A percentile compares a stretch with the other conserved stretches of the same genome.
These are phyloP conservation scores for Megaceryle torquata DNA, from an alignment of 2,113 vertebrate species.

Conservation along the genomic window DNA sequence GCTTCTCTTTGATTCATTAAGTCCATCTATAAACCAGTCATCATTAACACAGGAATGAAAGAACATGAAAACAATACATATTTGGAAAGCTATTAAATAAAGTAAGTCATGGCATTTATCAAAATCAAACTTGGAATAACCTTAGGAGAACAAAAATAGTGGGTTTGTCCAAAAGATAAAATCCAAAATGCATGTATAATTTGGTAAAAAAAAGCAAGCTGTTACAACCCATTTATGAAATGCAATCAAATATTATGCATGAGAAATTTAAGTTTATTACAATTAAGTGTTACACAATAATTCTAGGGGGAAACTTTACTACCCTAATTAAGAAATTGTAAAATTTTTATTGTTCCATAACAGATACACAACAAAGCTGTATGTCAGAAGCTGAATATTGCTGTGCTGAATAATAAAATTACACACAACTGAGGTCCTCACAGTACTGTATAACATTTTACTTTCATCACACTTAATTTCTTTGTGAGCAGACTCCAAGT, in stretches of 20 bases:
- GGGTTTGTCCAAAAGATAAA: neutral
- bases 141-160: neutral
- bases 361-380: neutral
- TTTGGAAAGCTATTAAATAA: neutral
- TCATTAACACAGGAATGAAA: neutral
- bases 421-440: neutral
- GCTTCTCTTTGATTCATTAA: neutral
- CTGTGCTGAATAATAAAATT: neutral
- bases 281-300: neutral
- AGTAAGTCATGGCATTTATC: neutral
- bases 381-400: neutral
- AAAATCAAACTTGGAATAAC: neutral
- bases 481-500: neutral
- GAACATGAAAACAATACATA: neutral
- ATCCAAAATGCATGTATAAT: neutral
- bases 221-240: neutral
- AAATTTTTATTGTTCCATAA: neutral
- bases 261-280: neutral
- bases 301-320: neutral
- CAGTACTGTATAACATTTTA: neutral
- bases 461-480: neutral
- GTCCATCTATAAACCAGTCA: neutral
- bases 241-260: neutral
- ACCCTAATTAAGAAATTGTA: neutral
- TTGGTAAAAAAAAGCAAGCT: neutral